Percentiles rank a stretch among this genome's conserved stretches.
Evolutionary conservation across 2,888 invertebrate species (phyloP).

Genomic region (Microplitis deprimator): DNA sequence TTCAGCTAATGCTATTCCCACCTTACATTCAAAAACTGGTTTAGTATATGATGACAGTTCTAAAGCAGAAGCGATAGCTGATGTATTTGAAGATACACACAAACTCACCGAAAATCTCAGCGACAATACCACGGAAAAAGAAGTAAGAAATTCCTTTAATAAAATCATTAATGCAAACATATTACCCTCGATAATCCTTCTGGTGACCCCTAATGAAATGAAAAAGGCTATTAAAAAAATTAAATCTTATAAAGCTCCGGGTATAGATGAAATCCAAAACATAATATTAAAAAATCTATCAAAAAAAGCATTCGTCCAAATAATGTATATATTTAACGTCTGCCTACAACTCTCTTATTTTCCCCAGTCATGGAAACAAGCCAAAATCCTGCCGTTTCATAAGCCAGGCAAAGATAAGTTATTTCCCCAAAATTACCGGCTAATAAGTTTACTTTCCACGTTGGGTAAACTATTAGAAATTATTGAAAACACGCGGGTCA

Average conservation of each 20-base stretch:
- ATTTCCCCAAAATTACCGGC: constrained; percentile 48
- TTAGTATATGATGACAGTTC: too few species aligned
- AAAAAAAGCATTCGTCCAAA: constrained; percentile 52
- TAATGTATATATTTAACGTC: constrained; percentile 51
- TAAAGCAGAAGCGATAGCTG: too few species aligned
- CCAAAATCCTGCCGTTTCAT: constrained; percentile 48
- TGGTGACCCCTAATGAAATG: constrained; percentile 21
- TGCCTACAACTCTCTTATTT: constrained; percentile 48
- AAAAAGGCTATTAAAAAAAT: constrained; percentile 2
- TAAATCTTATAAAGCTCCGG: constrained; percentile 25
- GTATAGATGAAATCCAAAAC: constrained; percentile 28
- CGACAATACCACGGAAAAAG: too few species aligned
- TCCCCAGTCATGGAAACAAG: constrained; percentile 51
- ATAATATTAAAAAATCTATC: constrained; percentile 52
- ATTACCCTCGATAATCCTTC: not conserved
- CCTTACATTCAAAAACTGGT: too few species aligned
- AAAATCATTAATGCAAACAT: too few species aligned
- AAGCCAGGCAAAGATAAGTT: constrained; percentile 50
- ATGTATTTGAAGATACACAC: too few species aligned
- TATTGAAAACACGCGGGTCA: not conserved
- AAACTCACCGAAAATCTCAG: too few species aligned
- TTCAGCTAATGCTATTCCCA: too few species aligned
- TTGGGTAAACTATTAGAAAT: too few species aligned
- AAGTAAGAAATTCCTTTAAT: too few species aligned
- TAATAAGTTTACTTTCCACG: constrained; percentile 42